These are phyloP conservation scores for Antechinus flavipes DNA, from an alignment of 2,113 vertebrate genomes.

Conservation along the genomic window DNA sequence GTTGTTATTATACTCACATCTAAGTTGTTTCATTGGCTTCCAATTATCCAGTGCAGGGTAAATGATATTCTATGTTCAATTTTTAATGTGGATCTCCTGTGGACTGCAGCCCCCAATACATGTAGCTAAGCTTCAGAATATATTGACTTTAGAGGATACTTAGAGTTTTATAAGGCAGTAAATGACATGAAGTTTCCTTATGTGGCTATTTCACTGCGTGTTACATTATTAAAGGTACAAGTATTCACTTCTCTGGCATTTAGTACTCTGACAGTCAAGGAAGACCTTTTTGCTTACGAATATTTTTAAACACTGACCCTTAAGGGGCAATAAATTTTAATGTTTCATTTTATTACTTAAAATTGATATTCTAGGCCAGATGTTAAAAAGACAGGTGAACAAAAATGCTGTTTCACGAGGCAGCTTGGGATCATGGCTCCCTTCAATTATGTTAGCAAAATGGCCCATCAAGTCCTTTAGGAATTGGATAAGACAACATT, in stretches of 20 bases:
- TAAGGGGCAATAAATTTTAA: conserved; percentile 26
- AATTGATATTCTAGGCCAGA: conserved; percentile 13
- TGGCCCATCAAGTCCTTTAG: neutral
- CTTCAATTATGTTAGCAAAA: neutral
- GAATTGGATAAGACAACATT: neutral
- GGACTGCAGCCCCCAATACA: conserved; percentile 52
- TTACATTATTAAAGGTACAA: conserved; percentile 62
- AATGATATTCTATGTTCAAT: conserved; percentile 55
- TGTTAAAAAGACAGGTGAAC: neutral
- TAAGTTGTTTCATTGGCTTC: conserved; percentile 62
- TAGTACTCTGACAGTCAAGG: neutral
- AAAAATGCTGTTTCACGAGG: neutral
- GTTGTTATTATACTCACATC: conserved; percentile 58
- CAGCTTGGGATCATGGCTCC: neutral
- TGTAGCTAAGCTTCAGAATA: conserved; percentile 63
- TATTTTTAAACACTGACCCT: conserved; percentile 30
- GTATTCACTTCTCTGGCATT: neutral
- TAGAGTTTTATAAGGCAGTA: conserved; percentile 67
- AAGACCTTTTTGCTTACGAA: neutral
- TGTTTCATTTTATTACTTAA: conserved; percentile 16
- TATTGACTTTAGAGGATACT: conserved; percentile 65
- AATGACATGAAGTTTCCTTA: conserved; percentile 61
- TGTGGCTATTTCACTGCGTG: conserved; percentile 47
- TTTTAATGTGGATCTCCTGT: conserved; percentile 69
- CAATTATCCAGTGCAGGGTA: conserved; percentile 64